Base-by-base conservation (phyloP, 2,888 invertebrate genomes). In the Drosophila phalerata region DNA sequence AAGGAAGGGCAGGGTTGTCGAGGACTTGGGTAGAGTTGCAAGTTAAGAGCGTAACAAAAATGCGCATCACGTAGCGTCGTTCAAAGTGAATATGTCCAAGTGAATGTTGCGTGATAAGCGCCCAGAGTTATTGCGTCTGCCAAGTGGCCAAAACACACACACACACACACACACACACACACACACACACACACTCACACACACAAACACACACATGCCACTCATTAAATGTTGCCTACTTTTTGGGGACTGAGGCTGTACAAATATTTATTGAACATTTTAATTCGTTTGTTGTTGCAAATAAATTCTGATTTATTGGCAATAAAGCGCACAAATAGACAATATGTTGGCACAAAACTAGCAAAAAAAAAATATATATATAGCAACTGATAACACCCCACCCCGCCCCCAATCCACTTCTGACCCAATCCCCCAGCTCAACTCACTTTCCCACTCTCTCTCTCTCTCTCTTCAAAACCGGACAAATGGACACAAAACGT, bases 231-330 rank as follows among this genome's bases (percentile, higher is more conserved):
- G 80, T 77, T 80, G 83, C 83, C 82, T 68, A 74, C 69, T 75
- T 71, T 63, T 58, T 42, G 37, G 81, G 60, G 62, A 19, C 42
- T 5, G 47, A 32, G 55, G 51, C 81, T 77, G 70, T 90, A 85
- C 92, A 92, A 86, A 90, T 91, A 92, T 92, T 92, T 92, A 92
- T 92, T 91, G 92, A 92, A 92, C 92, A 91, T 91, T 92, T 92
- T 92, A 92, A 92, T 92, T 92, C 90, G 82, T 90, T 91, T 91
- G 83, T 90, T 91, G 92, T 91, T 91, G 92, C 91, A 92, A 92
- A 92, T 92, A 92, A 92, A 92, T 92, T 91, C 92, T 92, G 92
- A 92, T 92, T 92, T 92, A 92, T 92, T 92, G 92, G 91, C 90
- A 91, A 92, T 92, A 92, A 92, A 91, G 84, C 85, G 71, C 82